phyloP scores from a whole-genome alignment of 2,888 invertebrate species.

The Drosophila putrida region DNA sequence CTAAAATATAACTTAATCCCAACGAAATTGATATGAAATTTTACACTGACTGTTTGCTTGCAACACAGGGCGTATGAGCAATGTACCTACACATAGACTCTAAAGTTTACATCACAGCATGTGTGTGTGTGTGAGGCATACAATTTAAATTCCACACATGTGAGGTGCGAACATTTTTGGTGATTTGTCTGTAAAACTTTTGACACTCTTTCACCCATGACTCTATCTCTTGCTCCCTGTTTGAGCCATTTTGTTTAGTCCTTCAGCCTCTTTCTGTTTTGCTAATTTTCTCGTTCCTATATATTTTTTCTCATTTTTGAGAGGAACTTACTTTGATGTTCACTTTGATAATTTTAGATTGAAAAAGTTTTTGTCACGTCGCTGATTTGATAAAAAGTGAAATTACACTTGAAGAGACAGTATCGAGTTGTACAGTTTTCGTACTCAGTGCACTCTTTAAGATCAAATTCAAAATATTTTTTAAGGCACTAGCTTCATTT shows the following conservation, averaged over 20 bases:
- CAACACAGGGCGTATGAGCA: conserved; percentile 45
- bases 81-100: conserved; percentile 21
- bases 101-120: conserved; percentile 8
- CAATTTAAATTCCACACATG: conserved; percentile 76
- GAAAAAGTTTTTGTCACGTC: conserved; percentile 69
- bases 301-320: conserved; percentile 6
- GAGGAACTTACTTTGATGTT: conserved; percentile 68
- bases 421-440: background rate
- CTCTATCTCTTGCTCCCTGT: background rate
- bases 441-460: conserved; percentile 24
- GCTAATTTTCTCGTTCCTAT: conserved; percentile 62
- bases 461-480: background rate
- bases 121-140: conserved; percentile 1
- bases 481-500: background rate
- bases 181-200: conserved; percentile 55
- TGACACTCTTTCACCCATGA: conserved; percentile 20
- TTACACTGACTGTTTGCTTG: conserved; percentile 40
- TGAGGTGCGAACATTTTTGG: conserved; percentile 68
- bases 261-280: conserved; percentile 19
- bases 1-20: conserved; percentile 80
- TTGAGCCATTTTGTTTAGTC: conserved; percentile 40
- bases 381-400: conserved; percentile 47
- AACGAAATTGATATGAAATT: conserved; percentile 78
- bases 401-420: conserved; percentile 25
- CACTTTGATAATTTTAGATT: conserved; percentile 78